Base-by-base conservation (phyloP, 2,797 vertebrate genomes). In the Dermochelys coriacea region DNA sequence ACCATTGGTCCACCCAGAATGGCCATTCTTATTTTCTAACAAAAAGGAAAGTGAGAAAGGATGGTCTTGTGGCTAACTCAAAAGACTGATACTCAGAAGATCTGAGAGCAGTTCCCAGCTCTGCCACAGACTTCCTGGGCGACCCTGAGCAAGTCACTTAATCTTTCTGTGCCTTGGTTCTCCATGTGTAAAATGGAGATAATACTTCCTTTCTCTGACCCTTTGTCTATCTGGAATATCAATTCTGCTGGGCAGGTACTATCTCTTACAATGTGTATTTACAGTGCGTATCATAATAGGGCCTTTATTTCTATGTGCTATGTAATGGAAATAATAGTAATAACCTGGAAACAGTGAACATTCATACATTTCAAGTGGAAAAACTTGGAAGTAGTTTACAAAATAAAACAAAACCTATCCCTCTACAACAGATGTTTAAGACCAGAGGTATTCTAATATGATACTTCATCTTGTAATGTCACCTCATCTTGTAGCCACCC, bases 391-490 rank as follows among this genome's bases (percentile, higher is more conserved):
- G 34, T 71, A 71, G n/a, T 71, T 71, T 71, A 37, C n/a, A 34
- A 84, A 93, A 55, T 21, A 78, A 31, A 81, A 1, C 1, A 0
- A 68, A 68, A 81, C 80, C 34, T 71, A 92, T 59, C 52, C 54
- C 91, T 74, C 82, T 74, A 27, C 47, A 79, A 41, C 71, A 71
- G 82, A 86, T 31, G 45, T 84, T 83, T 87, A 80, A 81, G 88
- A 92, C 89, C 85, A 27, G 74, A 81, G 64, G 47, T 92, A 59
- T 75, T 94, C 74, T 84, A 82, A 75, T 92, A 86, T 80, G 75
- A 31, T 83, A 54, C 52, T 93, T 87, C 89, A 80, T 90, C 88
- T 82, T 84, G 49, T 85, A 92, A 79, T 80, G 68, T 16, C 84
- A 75, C 52, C 83, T 80, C 81, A 50, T 61, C 75, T 84, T 82